Conservation (phyloP, 2,113 vertebrate species). For the Paratilapia polleni region DNA sequence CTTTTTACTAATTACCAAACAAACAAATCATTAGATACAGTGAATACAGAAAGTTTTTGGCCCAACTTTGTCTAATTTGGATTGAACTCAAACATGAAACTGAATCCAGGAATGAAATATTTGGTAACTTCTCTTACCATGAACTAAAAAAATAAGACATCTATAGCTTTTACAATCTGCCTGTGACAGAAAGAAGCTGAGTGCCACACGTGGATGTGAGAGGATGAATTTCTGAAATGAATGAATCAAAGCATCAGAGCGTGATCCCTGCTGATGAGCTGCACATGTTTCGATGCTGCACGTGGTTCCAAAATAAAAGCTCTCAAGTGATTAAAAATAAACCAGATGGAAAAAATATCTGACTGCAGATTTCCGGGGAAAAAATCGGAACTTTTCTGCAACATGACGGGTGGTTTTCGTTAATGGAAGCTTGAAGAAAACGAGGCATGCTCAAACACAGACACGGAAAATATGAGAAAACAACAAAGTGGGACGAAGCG, state of each 20-base stretch:
- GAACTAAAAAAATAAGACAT: not conserved
- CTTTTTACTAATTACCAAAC: not conserved
- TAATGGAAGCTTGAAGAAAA: constrained; percentile 31
- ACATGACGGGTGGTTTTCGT: constrained; percentile 12
- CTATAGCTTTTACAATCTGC: not conserved
- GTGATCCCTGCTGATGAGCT: not conserved
- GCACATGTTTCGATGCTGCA: not conserved
- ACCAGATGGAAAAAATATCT: constrained; percentile 24
- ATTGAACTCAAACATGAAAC: not conserved
- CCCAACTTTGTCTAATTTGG: not conserved
- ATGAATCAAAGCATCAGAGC: constrained; percentile 11
- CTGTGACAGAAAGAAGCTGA: not conserved
- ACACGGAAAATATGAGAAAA: constrained; percentile 48
- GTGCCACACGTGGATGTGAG: not conserved
- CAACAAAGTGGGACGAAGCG: not conserved
- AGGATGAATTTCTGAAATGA: constrained; percentile 1
- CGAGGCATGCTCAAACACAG: not conserved
- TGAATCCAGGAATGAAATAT: not conserved
- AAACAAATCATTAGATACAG: not conserved
- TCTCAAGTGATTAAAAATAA: not conserved
- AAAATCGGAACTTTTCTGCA: not conserved
- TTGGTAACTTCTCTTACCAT: not conserved
- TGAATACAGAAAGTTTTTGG: no score
- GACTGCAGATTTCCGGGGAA: constrained; percentile 15
- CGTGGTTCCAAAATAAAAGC: not conserved